Percentiles rank a stretch among this genome's conserved stretches.
Evolutionary conservation across 2,113 vertebrate species (phyloP).

Genomic region (Struthio camelus): DNA sequence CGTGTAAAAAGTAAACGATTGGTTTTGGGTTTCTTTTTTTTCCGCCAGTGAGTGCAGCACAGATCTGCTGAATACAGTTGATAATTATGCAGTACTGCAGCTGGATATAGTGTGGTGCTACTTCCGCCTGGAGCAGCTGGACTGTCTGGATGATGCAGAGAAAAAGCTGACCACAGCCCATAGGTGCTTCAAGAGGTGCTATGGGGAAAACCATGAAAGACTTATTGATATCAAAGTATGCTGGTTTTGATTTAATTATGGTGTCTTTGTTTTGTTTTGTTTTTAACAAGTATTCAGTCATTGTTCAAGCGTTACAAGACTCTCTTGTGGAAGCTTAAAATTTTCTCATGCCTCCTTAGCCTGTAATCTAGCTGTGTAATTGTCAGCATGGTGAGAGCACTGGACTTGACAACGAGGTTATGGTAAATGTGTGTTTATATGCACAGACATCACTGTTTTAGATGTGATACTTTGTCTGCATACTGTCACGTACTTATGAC

Average conservation of each 20-base stretch:
- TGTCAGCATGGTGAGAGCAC: neutral
- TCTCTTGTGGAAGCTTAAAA: neutral
- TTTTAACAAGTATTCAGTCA: neutral
- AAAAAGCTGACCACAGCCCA: conserved; percentile 85
- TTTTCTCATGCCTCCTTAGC: neutral
- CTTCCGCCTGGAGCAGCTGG: conserved; percentile 83
- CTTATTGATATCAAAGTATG: conserved; percentile 90
- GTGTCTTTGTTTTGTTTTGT: neutral
- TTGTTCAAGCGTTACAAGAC: neutral
- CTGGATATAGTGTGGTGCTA: conserved; percentile 97
- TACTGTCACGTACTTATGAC: neutral
- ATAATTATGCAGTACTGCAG: conserved; percentile 95
- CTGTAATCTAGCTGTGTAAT: neutral
- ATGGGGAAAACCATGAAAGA: conserved; percentile 87
- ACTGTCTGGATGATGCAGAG: conserved; percentile 86
- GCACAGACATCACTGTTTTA: neutral
- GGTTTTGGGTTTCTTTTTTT: neutral
- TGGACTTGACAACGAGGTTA: neutral
- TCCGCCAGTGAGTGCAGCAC: conserved; percentile 82
- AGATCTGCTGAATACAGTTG: conserved; percentile 84
- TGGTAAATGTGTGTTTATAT: accelerated
- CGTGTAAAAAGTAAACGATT: neutral
- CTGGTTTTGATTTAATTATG: neutral
- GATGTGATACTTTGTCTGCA: neutral
- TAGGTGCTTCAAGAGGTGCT: conserved; percentile 87